Conservation (phyloP, 2,113 vertebrate genomes). For the Australoheros scitulus region DNA sequence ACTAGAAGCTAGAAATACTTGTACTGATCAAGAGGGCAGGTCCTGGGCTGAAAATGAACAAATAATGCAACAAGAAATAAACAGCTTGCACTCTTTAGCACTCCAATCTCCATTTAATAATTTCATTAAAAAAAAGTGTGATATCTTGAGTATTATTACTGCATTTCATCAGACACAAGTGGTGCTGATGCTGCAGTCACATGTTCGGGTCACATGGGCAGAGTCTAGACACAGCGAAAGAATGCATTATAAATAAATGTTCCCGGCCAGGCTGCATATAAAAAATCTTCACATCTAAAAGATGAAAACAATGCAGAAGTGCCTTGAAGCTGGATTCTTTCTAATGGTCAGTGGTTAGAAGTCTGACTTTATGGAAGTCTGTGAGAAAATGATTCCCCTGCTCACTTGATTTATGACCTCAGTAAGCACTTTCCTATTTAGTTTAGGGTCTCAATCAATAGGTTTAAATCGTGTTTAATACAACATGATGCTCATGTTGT, state of each 20-base stretch:
- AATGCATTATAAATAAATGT: neutral
- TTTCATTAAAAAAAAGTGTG: neutral
- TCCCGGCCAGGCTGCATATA: neutral
- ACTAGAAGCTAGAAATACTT: neutral
- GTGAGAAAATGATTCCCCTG: neutral
- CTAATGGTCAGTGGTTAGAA: neutral
- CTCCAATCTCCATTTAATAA: neutral
- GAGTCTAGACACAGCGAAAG: neutral
- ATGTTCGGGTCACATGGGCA: neutral
- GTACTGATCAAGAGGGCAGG: neutral
- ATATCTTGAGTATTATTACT: neutral
- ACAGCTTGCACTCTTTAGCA: neutral
- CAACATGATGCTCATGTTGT: neutral
- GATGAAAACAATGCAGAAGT: neutral
- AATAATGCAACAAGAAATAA: neutral
- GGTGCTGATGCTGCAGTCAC: neutral
- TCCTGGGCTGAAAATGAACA: neutral
- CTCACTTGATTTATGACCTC: neutral
- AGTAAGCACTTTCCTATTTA: neutral
- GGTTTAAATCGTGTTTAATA: neutral
- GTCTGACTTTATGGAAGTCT: neutral
- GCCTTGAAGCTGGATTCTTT: neutral
- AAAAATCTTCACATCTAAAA: neutral
- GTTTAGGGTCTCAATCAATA: neutral
- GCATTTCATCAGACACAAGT: neutral